phyloP scores from a whole-genome alignment of 2,113 vertebrate genomes.

The Scytalopus superciliaris region DNA sequence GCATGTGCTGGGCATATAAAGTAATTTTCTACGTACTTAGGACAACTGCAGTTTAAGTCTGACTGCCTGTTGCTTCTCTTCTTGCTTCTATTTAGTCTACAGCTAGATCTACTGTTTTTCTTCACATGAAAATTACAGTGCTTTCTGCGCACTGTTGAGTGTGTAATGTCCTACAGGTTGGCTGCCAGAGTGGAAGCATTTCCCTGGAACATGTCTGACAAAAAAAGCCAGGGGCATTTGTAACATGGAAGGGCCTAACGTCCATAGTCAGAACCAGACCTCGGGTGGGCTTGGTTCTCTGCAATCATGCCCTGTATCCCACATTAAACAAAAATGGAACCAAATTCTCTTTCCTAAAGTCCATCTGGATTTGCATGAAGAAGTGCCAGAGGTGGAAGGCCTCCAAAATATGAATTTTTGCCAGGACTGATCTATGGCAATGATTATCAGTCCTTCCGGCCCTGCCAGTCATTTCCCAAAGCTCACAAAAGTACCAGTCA shows the following conservation, averaged over 20 bases:
- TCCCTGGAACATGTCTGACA: background rate
- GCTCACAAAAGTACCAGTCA: background rate
- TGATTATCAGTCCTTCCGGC: background rate
- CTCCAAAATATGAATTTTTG: background rate
- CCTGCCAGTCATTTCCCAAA: background rate
- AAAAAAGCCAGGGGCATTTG: background rate
- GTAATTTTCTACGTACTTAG: background rate
- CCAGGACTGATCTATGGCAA: background rate
- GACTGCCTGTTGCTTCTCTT: background rate
- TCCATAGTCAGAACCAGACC: background rate
- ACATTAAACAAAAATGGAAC: background rate
- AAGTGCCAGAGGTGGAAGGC: background rate
- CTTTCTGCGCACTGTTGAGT: background rate
- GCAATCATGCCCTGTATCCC: background rate
- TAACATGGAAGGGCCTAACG: background rate
- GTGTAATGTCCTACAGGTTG: background rate
- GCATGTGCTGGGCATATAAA: background rate
- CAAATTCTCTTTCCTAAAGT: background rate
- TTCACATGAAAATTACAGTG: background rate
- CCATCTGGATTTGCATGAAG: background rate
- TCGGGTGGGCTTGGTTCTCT: background rate
- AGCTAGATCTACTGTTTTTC: background rate
- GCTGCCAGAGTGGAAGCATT: background rate
- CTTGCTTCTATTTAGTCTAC: background rate
- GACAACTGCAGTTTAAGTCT: background rate